Base-by-base conservation (phyloP, 37 sponge, comb jelly and placozoan species). In the Amphimedon queenslandica region DNA sequence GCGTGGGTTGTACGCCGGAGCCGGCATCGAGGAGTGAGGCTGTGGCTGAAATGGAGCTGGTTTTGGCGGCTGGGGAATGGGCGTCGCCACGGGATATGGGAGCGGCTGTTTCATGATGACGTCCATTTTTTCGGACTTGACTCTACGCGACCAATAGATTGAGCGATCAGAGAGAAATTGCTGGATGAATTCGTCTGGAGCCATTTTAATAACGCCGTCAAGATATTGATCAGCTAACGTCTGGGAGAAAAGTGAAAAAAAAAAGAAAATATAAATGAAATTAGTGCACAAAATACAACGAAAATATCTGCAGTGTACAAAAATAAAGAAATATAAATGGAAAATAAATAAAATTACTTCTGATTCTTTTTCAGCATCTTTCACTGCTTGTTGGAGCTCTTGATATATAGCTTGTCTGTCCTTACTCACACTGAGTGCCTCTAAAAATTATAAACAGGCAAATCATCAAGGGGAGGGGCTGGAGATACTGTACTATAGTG, bases 111-210 rank as follows among this genome's bases (percentile, higher is more conserved):
- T 70, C 0, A 71, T 25, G 57, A 84, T 38, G 10, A 84, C 91
- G 5, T 66, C 74, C 66, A 90, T 55, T 60, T 90, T 84, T 10
- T 85, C 82, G 37, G 67, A 37, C 51, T 90, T 84, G 40, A 85
- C 86, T 53, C 81, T 90, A 6, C 91, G 37, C 58, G 81, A 37
- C 86, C 86, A 85, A 64, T 81, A 90, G 16, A 56, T 35, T 1
- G 67, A 70, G 8, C 91, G 67, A 42, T 36, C 58, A 33, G 77
- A 21, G 4, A 81, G 36, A 42, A 68, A 81, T 36, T 41, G 8
- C 40, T 77, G 56, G 31, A 39, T 21, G 38, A 90, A 84, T 0
- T 81, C 82, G 13, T 84, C 86, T 30, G 35, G n/a, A 55, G 53
- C 25, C 25, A 72, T 42, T 4, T 70, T 24, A 28, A 66, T 51